Evolutionary conservation across 1,140 invertebrate genomes (phyloP).

Genomic region (Bombus vancouverensis): DNA sequence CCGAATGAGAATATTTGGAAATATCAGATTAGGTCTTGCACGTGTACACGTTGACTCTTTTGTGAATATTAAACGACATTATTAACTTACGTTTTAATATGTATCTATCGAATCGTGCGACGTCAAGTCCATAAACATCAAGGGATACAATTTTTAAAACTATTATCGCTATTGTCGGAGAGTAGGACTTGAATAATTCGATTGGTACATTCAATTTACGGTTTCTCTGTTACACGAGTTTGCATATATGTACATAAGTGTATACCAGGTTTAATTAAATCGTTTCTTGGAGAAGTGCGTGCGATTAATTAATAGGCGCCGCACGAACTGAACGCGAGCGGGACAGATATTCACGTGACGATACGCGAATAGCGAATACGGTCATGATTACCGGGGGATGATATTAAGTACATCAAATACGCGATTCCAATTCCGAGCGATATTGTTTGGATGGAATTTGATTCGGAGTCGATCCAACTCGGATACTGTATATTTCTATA

Average conservation of each 20-base stretch:
- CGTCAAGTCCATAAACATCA: background rate
- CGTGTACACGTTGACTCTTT: background rate
- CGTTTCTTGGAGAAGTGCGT: conserved; percentile 6
- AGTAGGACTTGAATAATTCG: background rate
- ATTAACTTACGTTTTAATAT: too few relatives aligned
- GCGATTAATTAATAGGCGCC: background rate
- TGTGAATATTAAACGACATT: too few relatives aligned
- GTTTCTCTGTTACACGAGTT: background rate
- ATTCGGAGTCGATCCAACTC: background rate
- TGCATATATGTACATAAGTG: background rate
- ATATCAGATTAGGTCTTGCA: background rate
- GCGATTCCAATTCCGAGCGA: background rate
- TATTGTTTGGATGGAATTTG: background rate
- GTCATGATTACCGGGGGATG: background rate
- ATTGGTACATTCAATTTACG: background rate
- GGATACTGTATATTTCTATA: background rate
- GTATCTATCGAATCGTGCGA: too few relatives aligned
- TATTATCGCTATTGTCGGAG: background rate
- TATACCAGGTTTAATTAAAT: background rate
- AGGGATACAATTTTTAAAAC: background rate
- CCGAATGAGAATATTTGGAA: background rate
- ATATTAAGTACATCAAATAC: conserved; percentile 6
- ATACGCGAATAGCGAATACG: background rate
- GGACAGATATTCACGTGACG: background rate
- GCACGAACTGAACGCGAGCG: background rate